Evolutionary conservation across 1,140 invertebrate species (phyloP), one percentile per base, ranked within the genome.

Genomic region (Cyclargus thomasi): DNA sequence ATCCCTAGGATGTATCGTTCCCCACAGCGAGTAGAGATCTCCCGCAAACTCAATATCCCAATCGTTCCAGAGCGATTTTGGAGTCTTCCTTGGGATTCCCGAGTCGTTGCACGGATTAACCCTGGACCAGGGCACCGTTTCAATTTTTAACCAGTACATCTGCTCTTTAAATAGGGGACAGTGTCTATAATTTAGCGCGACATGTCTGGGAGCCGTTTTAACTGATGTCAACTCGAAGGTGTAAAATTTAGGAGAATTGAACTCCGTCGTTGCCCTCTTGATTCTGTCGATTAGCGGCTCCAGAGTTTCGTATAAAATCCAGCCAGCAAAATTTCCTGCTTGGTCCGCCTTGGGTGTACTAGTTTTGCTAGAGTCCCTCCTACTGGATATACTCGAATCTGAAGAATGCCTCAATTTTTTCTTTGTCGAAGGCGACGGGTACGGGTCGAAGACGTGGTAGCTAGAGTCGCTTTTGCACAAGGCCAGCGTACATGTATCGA

Each of bases 11-110:
- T 93, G 91, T 16, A 93, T 69, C 21, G 90, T 91, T 2, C 93
- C 92, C 88, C 92, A 92, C 0, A 94, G 74, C 0, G 93, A 93
- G 80, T 90, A 94, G 2, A 94, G 74, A 64, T 93, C 92, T 0
- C 91, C 91, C n/a, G 91, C 88, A 71, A 93, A 93, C 80, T 94
- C 93, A 2, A 93, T 90, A 72, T 93, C 92, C 91, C 92, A 94
- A 67, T 93, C 90, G 74, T 92, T 92, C 88, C 92, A 85, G 79
- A 86, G 78, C 1, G 90, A 87, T 20, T 84, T 78, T 0, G 91
- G 84, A 53, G 87, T 81, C 64, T 85, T 85, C 67, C 92, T 83
- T 20, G 88, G 84, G 16, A 90, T 81, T 17, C 91, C 91, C 3
- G 90, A 75, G 62, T 90, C 90, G 68, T 92, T 92, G 1, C 81